Conservation (phyloP, 2,113 vertebrate species). For the Neomonachus schauinslandi region DNA sequence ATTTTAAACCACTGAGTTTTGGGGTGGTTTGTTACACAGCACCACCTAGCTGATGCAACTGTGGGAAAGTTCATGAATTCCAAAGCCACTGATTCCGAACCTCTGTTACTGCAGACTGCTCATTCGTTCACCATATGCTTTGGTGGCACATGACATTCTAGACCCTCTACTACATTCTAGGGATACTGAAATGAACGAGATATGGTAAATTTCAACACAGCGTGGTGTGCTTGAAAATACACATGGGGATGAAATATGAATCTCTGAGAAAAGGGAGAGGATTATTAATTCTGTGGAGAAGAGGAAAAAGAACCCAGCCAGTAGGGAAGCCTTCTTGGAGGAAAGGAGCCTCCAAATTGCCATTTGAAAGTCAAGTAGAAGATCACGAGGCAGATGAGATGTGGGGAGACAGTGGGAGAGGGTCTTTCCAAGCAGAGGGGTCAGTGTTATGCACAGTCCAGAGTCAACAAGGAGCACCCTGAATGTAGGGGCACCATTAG, state of each 20-base stretch:
- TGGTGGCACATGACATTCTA: neutral
- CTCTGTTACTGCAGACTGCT: neutral
- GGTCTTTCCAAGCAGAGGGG: neutral
- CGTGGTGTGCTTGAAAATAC: neutral
- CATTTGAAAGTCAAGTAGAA: neutral
- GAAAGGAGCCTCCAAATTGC: neutral
- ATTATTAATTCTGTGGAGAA: neutral
- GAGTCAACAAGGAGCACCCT: neutral
- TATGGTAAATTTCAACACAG: neutral
- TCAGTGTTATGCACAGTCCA: neutral
- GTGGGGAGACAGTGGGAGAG: fast-evolving
- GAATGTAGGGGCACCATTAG: neutral
- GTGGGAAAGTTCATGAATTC: neutral
- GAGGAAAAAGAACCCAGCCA: neutral
- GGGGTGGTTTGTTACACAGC: neutral
- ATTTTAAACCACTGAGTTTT: neutral
- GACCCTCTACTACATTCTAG: neutral
- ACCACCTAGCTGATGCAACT: neutral
- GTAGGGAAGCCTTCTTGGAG: neutral
- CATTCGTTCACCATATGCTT: neutral
- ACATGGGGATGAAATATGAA: neutral
- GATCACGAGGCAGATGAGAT: neutral
- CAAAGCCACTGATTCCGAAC: neutral
- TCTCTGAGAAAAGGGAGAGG: neutral
- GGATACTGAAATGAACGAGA: neutral